Percentiles rank a stretch among this genome's conserved stretches.
phyloP scores from a whole-genome alignment of 2,797 vertebrate genomes.

The Microctenopoma steveboyesi region DNA sequence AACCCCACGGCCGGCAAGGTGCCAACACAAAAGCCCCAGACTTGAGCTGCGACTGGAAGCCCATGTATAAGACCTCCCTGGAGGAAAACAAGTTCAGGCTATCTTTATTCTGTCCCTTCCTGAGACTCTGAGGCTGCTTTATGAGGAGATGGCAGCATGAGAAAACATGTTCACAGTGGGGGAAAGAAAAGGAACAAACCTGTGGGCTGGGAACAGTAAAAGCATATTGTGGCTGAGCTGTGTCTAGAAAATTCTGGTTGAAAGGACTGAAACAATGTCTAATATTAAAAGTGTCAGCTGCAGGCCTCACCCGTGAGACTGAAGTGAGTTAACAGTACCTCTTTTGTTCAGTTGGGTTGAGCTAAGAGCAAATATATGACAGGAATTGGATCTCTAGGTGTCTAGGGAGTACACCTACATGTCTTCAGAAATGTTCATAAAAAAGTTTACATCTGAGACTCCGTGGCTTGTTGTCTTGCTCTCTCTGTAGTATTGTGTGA shows the following conservation, averaged over 20 bases:
- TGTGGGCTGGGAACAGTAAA: slow-evolving; percentile 64
- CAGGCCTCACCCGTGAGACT: slow-evolving; percentile 57
- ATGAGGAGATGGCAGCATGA: slow-evolving; percentile 65
- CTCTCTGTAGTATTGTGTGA: slow-evolving; percentile 28
- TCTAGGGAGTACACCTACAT: slow-evolving; percentile 57
- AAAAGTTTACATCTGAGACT: slow-evolving; percentile 50
- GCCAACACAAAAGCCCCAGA: slow-evolving; percentile 76
- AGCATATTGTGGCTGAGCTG: slow-evolving; percentile 61
- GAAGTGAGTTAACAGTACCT: slow-evolving; percentile 72
- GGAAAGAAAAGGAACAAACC: slow-evolving; percentile 73
- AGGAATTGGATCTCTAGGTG: slow-evolving; percentile 68
- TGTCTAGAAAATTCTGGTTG: slow-evolving; percentile 59
- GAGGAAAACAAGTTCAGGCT: slow-evolving; percentile 61
- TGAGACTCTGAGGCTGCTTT: slow-evolving; percentile 49
- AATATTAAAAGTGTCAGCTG: slow-evolving; percentile 78
- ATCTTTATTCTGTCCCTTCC: slow-evolving; percentile 56
- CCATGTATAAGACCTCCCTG: slow-evolving; percentile 70
- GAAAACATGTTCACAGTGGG: slow-evolving; percentile 72
- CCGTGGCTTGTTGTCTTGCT: slow-evolving; percentile 47
- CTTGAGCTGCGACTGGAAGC: slow-evolving; percentile 67
- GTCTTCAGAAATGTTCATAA: slow-evolving; percentile 62
- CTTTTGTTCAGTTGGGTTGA: slow-evolving; percentile 68
- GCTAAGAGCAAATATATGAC: slow-evolving; percentile 73
- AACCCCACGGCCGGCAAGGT: slow-evolving; percentile 63
- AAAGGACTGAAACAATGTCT: slow-evolving; percentile 71